These are phyloP conservation scores for Chionis minor DNA, from an alignment of 2,113 vertebrate genomes.

Conservation along the genomic window DNA sequence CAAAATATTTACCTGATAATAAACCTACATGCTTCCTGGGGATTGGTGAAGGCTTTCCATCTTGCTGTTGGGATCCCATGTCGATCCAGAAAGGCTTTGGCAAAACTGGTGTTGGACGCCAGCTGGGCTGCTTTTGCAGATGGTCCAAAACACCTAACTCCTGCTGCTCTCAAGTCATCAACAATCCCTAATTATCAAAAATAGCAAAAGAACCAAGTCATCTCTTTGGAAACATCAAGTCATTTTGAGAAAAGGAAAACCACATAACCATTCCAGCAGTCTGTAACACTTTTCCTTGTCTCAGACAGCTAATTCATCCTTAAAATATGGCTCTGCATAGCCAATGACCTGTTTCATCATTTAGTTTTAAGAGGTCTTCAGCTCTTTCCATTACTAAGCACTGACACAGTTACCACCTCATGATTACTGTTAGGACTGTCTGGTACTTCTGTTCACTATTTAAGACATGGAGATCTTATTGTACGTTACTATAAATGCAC, in stretches of 20 bases:
- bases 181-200: slow-evolving; percentile 76
- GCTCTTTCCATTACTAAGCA: background rate
- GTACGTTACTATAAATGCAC: background rate
- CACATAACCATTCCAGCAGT: accelerated
- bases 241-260: background rate
- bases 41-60: slow-evolving; percentile 81
- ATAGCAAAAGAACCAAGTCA: background rate
- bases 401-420: background rate
- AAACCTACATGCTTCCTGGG: slow-evolving; percentile 81
- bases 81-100: slow-evolving; percentile 86
- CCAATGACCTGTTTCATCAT: background rate
- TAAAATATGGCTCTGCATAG: background rate
- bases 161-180: slow-evolving; percentile 82
- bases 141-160: slow-evolving; percentile 85
- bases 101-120: slow-evolving; percentile 81
- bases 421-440: background rate
- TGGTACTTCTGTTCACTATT: background rate
- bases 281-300: background rate
- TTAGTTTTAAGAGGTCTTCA: background rate
- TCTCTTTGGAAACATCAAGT: background rate
- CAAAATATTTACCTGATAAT: slow-evolving; percentile 75
- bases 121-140: slow-evolving; percentile 82
- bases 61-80: slow-evolving; percentile 84
- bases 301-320: background rate
- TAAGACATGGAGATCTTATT: background rate